A percentile compares a stretch with the other conserved stretches of the same genome.
phyloP scores from a whole-genome alignment of 2,797 vertebrate species.

The Tapera naevia region DNA sequence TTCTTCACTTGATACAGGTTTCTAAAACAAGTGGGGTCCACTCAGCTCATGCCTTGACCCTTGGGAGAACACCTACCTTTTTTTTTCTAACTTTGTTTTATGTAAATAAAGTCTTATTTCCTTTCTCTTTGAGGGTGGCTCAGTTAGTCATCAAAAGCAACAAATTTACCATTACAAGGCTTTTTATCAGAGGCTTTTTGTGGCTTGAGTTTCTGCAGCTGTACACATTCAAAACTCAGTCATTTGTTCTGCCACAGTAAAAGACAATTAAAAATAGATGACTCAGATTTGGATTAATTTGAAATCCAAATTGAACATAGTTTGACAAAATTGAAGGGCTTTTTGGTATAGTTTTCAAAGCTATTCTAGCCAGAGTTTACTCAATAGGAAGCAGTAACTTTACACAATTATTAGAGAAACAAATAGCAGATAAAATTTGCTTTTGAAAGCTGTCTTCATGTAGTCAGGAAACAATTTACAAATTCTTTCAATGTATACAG shows the following conservation, averaged over 20 bases:
- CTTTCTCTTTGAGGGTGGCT: neutral
- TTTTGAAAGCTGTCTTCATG: neutral
- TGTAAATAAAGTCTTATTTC: neutral
- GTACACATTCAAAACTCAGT: neutral
- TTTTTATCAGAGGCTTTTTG: neutral
- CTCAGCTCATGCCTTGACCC: neutral
- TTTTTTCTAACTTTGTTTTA: neutral
- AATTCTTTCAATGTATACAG: neutral
- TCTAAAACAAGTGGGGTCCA: neutral
- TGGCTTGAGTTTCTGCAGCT: neutral
- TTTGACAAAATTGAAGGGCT: neutral
- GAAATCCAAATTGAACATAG: neutral
- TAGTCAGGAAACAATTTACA: neutral
- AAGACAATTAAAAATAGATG: conserved; percentile 28
- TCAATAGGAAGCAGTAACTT: neutral
- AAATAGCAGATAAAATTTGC: neutral
- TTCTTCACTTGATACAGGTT: neutral
- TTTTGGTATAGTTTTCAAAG: neutral
- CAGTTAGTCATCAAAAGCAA: neutral
- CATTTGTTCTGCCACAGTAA: neutral
- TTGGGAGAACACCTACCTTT: neutral
- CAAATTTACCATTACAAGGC: neutral
- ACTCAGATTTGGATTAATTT: conserved; percentile 10
- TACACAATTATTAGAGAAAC: neutral
- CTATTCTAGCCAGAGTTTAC: neutral